phyloP scores from a whole-genome alignment of 2,113 vertebrate species.

The Zapornia atra region DNA sequence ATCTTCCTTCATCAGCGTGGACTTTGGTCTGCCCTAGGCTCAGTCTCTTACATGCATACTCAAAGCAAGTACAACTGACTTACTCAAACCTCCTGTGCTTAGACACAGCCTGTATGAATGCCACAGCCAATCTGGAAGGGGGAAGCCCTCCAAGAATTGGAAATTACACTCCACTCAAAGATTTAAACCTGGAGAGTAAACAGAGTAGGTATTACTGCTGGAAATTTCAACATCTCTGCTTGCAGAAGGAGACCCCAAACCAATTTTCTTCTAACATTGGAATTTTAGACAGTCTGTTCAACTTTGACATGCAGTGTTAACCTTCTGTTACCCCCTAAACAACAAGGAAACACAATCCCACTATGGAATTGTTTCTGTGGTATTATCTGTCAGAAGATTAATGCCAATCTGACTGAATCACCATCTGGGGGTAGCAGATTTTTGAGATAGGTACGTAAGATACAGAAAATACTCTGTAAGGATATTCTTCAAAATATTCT shows the following conservation, averaged over 20 bases:
- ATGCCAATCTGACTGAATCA: neutral
- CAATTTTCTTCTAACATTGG: neutral
- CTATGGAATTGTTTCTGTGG: neutral
- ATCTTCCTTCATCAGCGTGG: neutral
- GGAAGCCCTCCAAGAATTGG: neutral
- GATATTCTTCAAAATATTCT: neutral
- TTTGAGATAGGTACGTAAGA: neutral
- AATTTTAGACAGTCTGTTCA: neutral
- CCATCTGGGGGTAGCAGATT: neutral
- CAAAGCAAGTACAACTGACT: neutral
- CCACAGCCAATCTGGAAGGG: neutral
- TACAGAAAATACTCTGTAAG: neutral
- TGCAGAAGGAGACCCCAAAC: neutral
- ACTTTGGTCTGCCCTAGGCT: neutral
- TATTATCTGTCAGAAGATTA: neutral
- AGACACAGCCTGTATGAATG: neutral
- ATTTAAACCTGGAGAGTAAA: neutral
- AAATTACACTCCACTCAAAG: neutral
- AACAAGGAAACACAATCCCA: neutral
- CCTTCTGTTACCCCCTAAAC: neutral
- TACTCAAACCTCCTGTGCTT: neutral
- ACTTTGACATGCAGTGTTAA: rapidly evolving
- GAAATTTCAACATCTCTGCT: neutral
- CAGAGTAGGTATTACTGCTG: neutral
- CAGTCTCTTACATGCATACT: neutral